Evolutionary conservation across 2,888 invertebrate genomes (phyloP), one percentile per base, ranked within the genome.

Genomic region (Dynastes hyllus): DNA sequence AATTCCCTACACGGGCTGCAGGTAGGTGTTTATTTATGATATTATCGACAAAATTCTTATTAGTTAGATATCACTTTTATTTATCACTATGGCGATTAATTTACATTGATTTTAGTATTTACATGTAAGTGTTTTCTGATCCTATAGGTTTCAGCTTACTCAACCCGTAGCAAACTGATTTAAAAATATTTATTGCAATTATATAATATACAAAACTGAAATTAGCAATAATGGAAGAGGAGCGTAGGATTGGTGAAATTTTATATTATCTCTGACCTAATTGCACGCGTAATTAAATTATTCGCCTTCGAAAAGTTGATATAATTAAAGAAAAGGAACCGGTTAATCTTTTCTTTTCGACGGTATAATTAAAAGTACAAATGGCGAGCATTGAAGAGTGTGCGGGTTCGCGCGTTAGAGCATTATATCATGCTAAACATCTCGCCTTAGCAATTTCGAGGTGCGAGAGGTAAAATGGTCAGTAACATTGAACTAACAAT

Each of bases 401-500:
- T 50, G 27, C 27, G 27, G 27, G 58, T 32, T 22, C 58, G 37
- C 16, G 71, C 40, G 22, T 22, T 16, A 71, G 16, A 53, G 16
- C 16, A 55, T 55, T 73, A 58, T 9, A 32, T 71, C 55, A 40
- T 32, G 58, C 9, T 9, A 1, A 37, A n/a, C 58, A 53, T 16
- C 37, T 58, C 32, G n/a, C 16, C 32, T 37, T 37, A 37, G 32
- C 32, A 37, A 37, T 58, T 73, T 40, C 27, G 37, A 73, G 58
- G 32, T 58, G 5, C 37, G 16, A 40, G 73, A 58, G 40, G 58
- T 22, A 73, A 40, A 58, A 73, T 73, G 6, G 55, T 8, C 11
- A 22, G 40, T 22, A 22, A 27, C 22, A 29, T 37, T 40, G 45
- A 73, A 22, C 16, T 22, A 73, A 73, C 58, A 73, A 73, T 73